Conservation (phyloP, 53 echinoderm and acorn worm genomes). For the Echinarachnius parma region DNA sequence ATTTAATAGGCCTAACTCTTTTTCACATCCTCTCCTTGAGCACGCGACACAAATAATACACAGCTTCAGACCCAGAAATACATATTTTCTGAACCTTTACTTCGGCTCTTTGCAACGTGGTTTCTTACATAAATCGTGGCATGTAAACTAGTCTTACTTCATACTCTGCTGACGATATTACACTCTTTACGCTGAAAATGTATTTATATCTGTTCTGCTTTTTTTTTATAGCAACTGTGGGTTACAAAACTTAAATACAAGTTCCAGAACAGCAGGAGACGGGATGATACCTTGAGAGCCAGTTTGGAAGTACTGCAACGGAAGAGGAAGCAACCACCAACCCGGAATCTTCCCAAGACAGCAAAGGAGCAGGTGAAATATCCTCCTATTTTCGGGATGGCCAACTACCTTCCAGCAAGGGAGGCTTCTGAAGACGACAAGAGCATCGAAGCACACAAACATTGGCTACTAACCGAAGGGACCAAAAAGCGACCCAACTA, state of each 20-base stretch:
- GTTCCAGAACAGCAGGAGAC: conserved; percentile 47
- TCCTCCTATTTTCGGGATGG: conserved; percentile 37
- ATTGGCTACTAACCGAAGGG: conserved; percentile 45
- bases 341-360: conserved; percentile 30
- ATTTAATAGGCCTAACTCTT: not conserved
- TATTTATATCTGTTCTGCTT: conserved; percentile 18
- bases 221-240: conserved; percentile 55
- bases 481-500: conserved; percentile 60
- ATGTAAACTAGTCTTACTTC: too few species aligned
- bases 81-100: too few species aligned
- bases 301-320: conserved; percentile 37
- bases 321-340: conserved; percentile 45
- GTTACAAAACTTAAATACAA: conserved; percentile 45
- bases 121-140: too few species aligned
- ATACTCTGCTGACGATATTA: not conserved
- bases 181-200: conserved; percentile 22
- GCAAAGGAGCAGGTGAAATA: conserved; percentile 37
- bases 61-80: too few species aligned
- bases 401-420: conserved; percentile 35
- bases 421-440: conserved; percentile 53
- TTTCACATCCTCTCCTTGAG: too few species aligned
- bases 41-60: too few species aligned
- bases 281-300: conserved; percentile 41
- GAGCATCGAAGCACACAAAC: conserved; percentile 27
- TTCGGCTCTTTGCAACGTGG: too few species aligned